Evolutionary conservation across 2,888 invertebrate genomes (phyloP), one percentile per base, ranked within the genome.

Genomic region (Athetis lepigone): DNA sequence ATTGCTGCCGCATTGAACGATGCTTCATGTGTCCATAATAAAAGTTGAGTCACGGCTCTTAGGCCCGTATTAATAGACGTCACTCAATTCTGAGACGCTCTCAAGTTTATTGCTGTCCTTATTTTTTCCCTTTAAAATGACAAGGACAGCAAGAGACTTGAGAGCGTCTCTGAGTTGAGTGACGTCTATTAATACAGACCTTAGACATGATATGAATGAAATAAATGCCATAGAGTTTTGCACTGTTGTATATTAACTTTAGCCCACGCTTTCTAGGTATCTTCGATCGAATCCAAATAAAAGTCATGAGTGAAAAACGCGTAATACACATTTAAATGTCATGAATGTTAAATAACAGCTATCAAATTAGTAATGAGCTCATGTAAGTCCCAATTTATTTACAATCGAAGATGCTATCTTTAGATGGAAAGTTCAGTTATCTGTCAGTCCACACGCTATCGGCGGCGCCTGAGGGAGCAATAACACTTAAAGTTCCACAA

Each of bases 1-100:
- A 4, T 37, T 39, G 57, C 29, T 37, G 47, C 49, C 27, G 51
- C 27, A 50, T 72, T 56, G 29, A 46, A 46, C 19, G 45, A 18
- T 13, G 19, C n/a, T 37, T 4, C n/a, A 21, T 57, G 37, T 39
- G 71, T 29, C 8, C 5, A 27, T 51, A 33, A 37, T 39, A 39
- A 42, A 16, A 46, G 27, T 6, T 21, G 2, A 42, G 33, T 57
- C 37, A 49, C 42, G n/a, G 42, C 36, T 23, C 23, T 39, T 21
- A 29, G 2, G n/a, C n/a, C n/a, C n/a, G n/a, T n/a, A n/a, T n/a
- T n/a, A n/a, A n/a, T n/a, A n/a, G n/a, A n/a, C n/a, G n/a, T n/a
- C n/a, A n/a, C n/a, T n/a, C n/a, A n/a, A n/a, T n/a, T n/a, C n/a
- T n/a, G n/a, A n/a, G n/a, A n/a, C n/a, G n/a, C n/a, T n/a, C n/a